phyloP scores from a whole-genome alignment of 64 coral and sea anemone genomes.

The Montipora foliosa region DNA sequence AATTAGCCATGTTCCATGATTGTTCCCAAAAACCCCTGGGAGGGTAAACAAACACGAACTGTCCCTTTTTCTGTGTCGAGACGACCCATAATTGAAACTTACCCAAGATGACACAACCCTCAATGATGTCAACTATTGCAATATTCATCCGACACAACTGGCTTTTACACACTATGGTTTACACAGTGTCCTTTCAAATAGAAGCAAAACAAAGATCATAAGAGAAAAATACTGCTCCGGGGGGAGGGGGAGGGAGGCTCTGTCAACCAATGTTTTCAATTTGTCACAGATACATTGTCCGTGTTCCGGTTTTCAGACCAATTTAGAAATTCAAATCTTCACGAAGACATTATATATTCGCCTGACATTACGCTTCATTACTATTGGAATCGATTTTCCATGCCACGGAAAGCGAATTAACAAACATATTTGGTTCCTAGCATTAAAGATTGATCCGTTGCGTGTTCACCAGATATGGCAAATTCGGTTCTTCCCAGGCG shows the following conservation, averaged over 20 bases:
- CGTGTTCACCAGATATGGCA: background rate
- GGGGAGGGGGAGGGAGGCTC: background rate
- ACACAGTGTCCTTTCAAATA: slow-evolving; percentile 9
- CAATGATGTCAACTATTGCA: background rate
- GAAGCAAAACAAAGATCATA: slow-evolving; percentile 39
- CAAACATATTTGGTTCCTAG: background rate
- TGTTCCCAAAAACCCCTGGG: too few relatives aligned
- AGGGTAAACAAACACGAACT: too few relatives aligned
- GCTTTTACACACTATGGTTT: background rate
- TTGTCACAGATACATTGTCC: background rate
- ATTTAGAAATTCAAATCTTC: too few relatives aligned
- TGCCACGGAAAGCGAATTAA: background rate
- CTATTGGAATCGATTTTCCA: background rate
- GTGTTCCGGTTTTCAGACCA: background rate
- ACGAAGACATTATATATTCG: too few relatives aligned
- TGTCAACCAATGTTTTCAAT: background rate
- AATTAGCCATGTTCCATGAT: too few relatives aligned
- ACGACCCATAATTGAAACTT: background rate
- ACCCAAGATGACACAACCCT: background rate
- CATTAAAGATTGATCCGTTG: background rate
- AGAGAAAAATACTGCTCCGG: background rate
- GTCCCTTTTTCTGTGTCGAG: too few relatives aligned
- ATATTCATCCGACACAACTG: background rate
- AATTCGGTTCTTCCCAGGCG: too few relatives aligned
- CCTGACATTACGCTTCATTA: too few relatives aligned